Evolutionary conservation across 2,797 vertebrate genomes (phyloP).

Genomic region (Leptoclinus maculatus): DNA sequence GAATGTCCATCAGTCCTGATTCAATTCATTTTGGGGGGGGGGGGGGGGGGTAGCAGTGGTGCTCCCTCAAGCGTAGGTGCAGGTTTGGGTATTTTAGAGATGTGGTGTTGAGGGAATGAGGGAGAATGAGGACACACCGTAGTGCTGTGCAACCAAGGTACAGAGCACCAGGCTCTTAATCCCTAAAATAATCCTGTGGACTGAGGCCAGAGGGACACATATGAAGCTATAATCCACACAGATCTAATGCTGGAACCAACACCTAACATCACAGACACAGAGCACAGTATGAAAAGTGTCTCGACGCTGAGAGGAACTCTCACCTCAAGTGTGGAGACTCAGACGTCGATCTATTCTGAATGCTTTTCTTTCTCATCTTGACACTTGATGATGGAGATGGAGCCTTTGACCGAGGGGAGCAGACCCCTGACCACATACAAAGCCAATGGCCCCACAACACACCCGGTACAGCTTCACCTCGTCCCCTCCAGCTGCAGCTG

Average conservation of each 20-base stretch:
- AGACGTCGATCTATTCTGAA: conserved; percentile 19
- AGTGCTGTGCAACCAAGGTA: conserved; percentile 70
- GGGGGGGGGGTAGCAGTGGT: background rate
- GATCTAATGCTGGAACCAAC: conserved; percentile 61
- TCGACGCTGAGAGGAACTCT: conserved; percentile 26
- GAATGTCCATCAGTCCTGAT: background rate
- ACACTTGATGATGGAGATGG: background rate
- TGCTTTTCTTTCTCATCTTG: conserved; percentile 8
- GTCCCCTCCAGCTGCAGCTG: conserved; percentile 20
- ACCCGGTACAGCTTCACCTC: conserved; percentile 27
- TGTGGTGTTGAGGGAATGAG: conserved; percentile 39
- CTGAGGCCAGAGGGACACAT: conserved; percentile 77
- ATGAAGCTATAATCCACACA: conserved; percentile 79
- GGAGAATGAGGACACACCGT: conserved; percentile 67
- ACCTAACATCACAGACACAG: conserved; percentile 52
- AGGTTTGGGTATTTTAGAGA: conserved; percentile 36
- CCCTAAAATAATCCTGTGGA: conserved; percentile 82
- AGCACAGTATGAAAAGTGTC: conserved; percentile 31
- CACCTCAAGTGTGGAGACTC: conserved; percentile 15
- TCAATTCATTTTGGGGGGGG: background rate
- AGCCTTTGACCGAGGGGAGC: conserved; percentile 17
- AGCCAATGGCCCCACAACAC: conserved; percentile 22
- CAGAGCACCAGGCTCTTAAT: conserved; percentile 79
- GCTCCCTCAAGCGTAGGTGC: background rate
- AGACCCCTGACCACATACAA: conserved; percentile 9